Conservation (phyloP, 2,113 vertebrate species). For the Falcunculus frontatus region DNA sequence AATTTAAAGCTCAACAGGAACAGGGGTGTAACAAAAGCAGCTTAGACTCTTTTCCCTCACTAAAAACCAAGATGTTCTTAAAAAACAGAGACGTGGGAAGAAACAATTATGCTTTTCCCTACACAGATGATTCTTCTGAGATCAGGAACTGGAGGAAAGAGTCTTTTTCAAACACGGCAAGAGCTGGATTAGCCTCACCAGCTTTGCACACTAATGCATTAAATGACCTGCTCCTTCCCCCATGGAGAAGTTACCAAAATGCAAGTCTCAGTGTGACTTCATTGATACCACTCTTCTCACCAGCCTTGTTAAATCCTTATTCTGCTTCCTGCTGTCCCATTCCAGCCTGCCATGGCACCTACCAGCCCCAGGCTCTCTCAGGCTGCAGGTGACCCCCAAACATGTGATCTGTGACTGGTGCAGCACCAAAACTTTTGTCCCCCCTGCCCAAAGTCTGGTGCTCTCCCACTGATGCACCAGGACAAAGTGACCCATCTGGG, state of each 20-base stretch:
- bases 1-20: constrained; percentile 2
- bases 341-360: neutral
- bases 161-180: neutral
- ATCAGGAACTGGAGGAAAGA: neutral
- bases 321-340: neutral
- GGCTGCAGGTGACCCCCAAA: neutral
- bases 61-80: neutral
- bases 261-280: neutral
- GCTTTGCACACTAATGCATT: neutral
- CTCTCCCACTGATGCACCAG: neutral
- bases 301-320: neutral
- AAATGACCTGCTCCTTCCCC: neutral
- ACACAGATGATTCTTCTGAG: neutral
- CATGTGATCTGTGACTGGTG: neutral
- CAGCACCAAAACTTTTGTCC: rapidly evolving
- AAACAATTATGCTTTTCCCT: neutral
- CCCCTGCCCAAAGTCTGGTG: neutral
- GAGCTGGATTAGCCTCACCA: neutral
- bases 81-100: neutral
- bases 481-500: neutral
- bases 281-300: neutral
- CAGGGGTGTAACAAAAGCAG: neutral
- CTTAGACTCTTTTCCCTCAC: neutral
- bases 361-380: neutral
- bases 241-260: neutral